phyloP scores from a whole-genome alignment of 37 sponge, comb jelly and placozoan species.

The Diacarnus erythraeanus region DNA sequence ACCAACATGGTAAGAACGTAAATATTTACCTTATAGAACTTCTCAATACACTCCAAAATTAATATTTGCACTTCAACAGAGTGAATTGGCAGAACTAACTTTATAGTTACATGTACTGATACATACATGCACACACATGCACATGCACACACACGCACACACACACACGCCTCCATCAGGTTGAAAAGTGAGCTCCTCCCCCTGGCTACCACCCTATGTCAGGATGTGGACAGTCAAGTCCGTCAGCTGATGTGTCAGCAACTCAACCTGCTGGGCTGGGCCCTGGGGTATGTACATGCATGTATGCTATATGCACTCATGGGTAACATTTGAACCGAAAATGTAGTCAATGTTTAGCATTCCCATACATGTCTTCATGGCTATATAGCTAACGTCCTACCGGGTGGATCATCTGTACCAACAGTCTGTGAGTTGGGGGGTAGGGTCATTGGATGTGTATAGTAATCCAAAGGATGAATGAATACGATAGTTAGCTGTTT shows the following conservation, averaged over 20 bases:
- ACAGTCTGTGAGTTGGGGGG: too few species aligned
- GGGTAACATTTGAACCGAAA: too few species aligned
- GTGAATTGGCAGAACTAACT: neutral
- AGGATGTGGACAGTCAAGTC: constrained; percentile 68
- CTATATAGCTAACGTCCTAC: too few species aligned
- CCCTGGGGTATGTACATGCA: constrained; percentile 46
- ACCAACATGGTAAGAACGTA: constrained; percentile 51
- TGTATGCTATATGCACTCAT: constrained; percentile 1
- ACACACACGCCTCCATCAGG: constrained; percentile 24
- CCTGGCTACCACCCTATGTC: constrained; percentile 49
- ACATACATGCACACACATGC: neutral
- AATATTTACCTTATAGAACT: neutral
- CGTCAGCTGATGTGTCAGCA: constrained; percentile 54
- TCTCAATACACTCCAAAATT: neutral
- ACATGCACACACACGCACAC: neutral
- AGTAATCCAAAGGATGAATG: too few species aligned
- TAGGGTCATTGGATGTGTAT: too few species aligned
- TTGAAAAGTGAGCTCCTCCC: constrained; percentile 64
- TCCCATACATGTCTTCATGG: too few species aligned
- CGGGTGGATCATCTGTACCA: too few species aligned
- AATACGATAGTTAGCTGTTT: too few species aligned
- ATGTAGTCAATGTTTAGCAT: too few species aligned
- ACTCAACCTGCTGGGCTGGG: constrained; percentile 26
- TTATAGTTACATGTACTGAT: neutral
- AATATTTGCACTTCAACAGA: neutral